Evolutionary conservation across 2,113 vertebrate species (phyloP).

Genomic region (Malurus cyaneus): DNA sequence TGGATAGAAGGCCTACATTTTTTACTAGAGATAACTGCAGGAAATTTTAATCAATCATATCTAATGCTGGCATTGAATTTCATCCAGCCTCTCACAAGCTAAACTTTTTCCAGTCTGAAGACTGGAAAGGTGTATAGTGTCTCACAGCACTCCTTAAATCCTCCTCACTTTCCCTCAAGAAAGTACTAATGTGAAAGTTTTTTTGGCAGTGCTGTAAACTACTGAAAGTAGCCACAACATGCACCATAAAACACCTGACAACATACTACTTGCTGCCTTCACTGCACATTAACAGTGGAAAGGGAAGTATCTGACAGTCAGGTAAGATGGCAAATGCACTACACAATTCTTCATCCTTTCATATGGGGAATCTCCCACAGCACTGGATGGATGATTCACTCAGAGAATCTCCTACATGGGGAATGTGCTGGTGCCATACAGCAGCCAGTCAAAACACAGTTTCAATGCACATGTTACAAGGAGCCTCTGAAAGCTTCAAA

Average conservation of each 20-base stretch:
- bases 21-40: not conserved
- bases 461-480: not conserved
- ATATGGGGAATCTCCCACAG: not conserved
- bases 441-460: not conserved
- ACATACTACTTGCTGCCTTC: not conserved
- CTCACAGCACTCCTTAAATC: not conserved
- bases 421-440: not conserved
- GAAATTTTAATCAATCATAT: not conserved
- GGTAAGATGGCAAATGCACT: not conserved
- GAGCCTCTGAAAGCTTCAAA: not conserved
- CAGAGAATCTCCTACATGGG: not conserved
- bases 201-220: not conserved
- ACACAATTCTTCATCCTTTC: not conserved
- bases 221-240: not conserved
- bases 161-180: not conserved
- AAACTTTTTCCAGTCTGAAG: not conserved
- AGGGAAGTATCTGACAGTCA: not conserved
- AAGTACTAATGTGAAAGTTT: not conserved
- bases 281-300: not conserved
- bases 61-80: not conserved
- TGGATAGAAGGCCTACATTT: not conserved
- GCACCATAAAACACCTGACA: not conserved
- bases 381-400: not conserved
- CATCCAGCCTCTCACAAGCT: not conserved
- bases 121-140: not conserved